A percentile compares a stretch with the other conserved stretches of the same genome.
Conservation (phyloP, 1,140 invertebrate species). For the Gryllus bimaculatus region DNA sequence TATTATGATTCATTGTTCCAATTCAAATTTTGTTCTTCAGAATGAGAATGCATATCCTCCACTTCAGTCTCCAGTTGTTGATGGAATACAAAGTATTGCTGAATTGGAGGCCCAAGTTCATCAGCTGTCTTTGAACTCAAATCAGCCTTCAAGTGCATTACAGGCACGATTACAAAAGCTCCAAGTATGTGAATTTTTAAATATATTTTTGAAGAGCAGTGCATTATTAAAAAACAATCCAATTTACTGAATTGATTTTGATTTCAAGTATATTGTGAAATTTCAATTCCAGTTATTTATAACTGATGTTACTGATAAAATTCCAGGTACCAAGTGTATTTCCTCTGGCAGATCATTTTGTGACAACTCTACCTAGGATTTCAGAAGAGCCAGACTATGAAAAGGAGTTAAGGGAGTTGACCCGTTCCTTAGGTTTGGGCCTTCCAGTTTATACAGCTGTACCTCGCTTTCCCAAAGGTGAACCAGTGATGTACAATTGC, state of each 20-base stretch:
- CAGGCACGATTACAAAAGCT: not conserved
- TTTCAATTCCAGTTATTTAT: not conserved
- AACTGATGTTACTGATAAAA: too few relatives aligned
- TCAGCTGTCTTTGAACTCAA: not conserved
- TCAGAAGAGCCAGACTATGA: not conserved
- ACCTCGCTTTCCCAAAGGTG: constrained; percentile 10
- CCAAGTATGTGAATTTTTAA: not conserved
- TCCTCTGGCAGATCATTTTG: not conserved
- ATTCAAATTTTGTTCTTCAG: too few relatives aligned
- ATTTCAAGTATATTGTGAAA: not conserved
- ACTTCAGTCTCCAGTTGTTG: constrained; percentile 3
- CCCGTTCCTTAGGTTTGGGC: not conserved
- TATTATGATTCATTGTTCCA: too few relatives aligned
- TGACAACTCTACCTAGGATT: not conserved
- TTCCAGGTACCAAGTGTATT: not conserved
- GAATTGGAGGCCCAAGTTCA: constrained; percentile 9
- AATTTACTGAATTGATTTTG: not conserved
- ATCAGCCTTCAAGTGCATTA: not conserved
- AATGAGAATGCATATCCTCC: too few relatives aligned
- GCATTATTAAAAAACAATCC: not conserved
- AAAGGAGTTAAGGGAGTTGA: not conserved
- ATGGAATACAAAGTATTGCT: constrained; percentile 31
- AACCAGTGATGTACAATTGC: constrained; percentile 11
- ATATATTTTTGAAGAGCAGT: not conserved
- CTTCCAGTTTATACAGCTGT: not conserved